Conservation (phyloP, 2,113 vertebrate genomes). For the Nesogale talazaci region DNA sequence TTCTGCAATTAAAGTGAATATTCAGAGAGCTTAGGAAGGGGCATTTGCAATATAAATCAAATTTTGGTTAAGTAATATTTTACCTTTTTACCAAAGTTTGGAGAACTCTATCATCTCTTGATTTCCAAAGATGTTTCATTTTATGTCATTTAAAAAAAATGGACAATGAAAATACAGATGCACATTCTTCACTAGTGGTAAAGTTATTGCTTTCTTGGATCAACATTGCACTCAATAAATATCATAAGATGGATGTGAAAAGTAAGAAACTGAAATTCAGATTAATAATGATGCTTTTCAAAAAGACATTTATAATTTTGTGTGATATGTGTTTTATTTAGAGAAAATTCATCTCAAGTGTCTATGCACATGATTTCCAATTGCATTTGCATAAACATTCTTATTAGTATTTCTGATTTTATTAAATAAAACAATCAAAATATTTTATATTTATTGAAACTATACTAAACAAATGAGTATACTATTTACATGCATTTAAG, state of each 20-base stretch:
- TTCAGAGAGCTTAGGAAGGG: no score
- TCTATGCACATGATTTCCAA: neutral
- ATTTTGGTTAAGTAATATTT: neutral
- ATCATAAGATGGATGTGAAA: neutral
- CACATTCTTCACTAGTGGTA: neutral
- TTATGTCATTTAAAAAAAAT: neutral
- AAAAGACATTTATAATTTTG: slow-evolving; percentile 30
- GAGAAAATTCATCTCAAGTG: slow-evolving; percentile 45
- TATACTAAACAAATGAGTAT: slow-evolving; percentile 19
- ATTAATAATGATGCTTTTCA: slow-evolving; percentile 26
- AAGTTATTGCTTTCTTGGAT: slow-evolving; percentile 16
- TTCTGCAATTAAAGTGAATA: no score
- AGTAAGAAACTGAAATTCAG: slow-evolving; percentile 14
- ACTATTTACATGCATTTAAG: neutral
- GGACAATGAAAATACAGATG: neutral
- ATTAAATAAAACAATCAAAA: slow-evolving; percentile 43
- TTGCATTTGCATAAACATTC: neutral
- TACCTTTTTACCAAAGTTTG: neutral
- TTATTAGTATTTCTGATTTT: slow-evolving; percentile 35
- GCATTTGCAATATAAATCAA: no score
- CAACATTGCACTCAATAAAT: neutral
- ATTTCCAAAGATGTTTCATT: neutral
- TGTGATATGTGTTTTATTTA: slow-evolving; percentile 19
- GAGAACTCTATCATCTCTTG: neutral
- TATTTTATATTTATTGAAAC: slow-evolving; percentile 61